Evolutionary conservation across 2,113 vertebrate species (phyloP).

Genomic region (Mugil cephalus): DNA sequence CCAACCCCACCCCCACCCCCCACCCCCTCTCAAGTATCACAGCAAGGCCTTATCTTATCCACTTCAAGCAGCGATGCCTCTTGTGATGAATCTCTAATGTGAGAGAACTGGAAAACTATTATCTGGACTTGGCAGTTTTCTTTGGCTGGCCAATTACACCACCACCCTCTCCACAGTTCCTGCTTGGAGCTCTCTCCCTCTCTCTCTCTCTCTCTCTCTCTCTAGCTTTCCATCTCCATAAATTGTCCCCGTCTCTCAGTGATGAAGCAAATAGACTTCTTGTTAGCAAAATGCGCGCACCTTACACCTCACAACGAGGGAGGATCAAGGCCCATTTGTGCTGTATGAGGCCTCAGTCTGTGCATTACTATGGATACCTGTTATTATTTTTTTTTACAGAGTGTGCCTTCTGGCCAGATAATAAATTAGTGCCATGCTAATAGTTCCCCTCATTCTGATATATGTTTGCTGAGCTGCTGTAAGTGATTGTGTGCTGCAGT

Average conservation of each 20-base stretch:
- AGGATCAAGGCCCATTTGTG: conserved; percentile 35
- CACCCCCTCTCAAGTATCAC: conserved; percentile 43
- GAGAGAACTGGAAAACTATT: conserved; percentile 71
- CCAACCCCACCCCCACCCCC: conserved; percentile 7
- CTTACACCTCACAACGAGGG: conserved; percentile 22
- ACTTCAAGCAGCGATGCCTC: conserved; percentile 61
- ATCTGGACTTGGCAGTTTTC: conserved; percentile 69
- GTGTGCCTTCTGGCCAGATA: conserved; percentile 1
- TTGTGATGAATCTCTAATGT: conserved; percentile 68
- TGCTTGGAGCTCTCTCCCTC: neutral
- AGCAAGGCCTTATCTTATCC: conserved; percentile 64
- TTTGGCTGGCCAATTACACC: conserved; percentile 47
- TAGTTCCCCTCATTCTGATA: neutral
- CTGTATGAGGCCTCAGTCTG: conserved; percentile 16
- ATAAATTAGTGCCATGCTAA: conserved; percentile 20
- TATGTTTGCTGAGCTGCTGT: neutral
- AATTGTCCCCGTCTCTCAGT: conserved; percentile 43
- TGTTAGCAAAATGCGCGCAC: conserved; percentile 35
- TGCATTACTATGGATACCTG: conserved; percentile 25
- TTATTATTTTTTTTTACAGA: conserved; percentile 26
- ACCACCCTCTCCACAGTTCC: neutral
- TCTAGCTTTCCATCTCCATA: conserved; percentile 32
- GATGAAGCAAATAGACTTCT: conserved; percentile 41
- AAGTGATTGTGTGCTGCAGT: neutral
- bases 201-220: neutral